Evolutionary conservation across 2,888 invertebrate species (phyloP), one percentile per base, ranked within the genome.

Genomic region (Cyaniris semiargus): DNA sequence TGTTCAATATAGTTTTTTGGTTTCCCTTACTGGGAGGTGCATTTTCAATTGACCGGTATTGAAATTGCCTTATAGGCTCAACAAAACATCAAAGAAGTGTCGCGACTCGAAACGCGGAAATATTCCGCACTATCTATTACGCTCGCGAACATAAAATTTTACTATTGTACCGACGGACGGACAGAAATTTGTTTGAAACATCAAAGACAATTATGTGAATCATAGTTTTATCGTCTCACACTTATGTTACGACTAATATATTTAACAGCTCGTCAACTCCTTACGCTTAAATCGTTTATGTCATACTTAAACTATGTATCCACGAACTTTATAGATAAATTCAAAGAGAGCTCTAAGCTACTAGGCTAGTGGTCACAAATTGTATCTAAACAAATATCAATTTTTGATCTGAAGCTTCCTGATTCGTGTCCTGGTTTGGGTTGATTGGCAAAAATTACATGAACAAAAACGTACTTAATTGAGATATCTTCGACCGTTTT

Each of bases 181-280:
- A 23, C 60, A 60, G 23, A 60, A 23, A 60, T 60, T 23, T 13
- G 60, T 23, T 60, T 60, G 23, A 23, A 10, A 60, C 60, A 60
- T 60, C 60, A 60, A 60, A 60, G 60, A 60, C 23, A 60, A 60
- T 60, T 10, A 60, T 60, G 60, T 21, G 58, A 58, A 58, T 58
- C 10, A 23, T n/a, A 23, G 4, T 10, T 23, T 3, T 60, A 60
- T 60, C 58, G 58, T 58, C 23, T 8, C 13, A 60, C 60, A 23
- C 21, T 60, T 23, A 21, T 53, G 18, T 21, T 60, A 60, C 23
- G 23, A 23, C 60, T 10, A 13, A 60, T 60, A 23, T 21, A 23
- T 23, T 58, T n/a, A 58, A n/a, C 21, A n/a, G 58, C 21, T 58
- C 21, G 21, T 58, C 18, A 21, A 58, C 10, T 60, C 21, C 23